Percentiles rank a stretch among this genome's conserved stretches.
Conservation (phyloP, 2,888 invertebrate genomes). For the Amblyjoppa proteus region DNA sequence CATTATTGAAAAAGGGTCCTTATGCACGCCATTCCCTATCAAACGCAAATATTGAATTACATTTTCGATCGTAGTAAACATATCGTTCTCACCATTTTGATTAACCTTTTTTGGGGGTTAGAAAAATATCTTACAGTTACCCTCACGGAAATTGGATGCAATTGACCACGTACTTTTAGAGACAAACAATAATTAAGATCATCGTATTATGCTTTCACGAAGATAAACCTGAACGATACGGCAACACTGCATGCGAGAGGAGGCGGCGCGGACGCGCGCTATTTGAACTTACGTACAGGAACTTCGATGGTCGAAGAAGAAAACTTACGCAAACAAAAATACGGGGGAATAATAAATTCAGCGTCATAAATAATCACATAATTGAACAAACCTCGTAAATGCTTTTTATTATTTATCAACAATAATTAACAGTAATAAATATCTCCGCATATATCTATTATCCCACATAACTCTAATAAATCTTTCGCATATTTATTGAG, state of each 20-base stretch:
- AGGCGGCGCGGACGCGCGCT: not conserved
- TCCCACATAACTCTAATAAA: too few relatives aligned
- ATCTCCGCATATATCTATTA: too few relatives aligned
- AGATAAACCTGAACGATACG: not conserved
- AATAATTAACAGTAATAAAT: too few relatives aligned
- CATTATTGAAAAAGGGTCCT: not conserved
- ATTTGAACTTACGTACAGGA: not conserved
- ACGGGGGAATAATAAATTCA: not conserved
- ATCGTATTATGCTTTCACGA: not conserved
- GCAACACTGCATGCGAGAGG: not conserved
- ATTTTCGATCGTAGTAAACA: constrained; percentile 50
- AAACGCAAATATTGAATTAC: constrained; percentile 5
- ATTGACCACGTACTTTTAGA: constrained; percentile 5
- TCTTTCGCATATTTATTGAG: too few relatives aligned
- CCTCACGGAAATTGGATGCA: not conserved
- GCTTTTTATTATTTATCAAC: too few relatives aligned
- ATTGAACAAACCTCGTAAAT: too few relatives aligned
- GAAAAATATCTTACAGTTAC: not conserved
- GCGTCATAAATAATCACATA: too few relatives aligned
- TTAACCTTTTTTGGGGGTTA: not conserved
- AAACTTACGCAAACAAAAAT: not conserved
- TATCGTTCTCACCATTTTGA: constrained; percentile 16
- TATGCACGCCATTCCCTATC: not conserved
- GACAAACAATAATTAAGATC: not conserved
- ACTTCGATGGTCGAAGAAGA: not conserved